Conservation (phyloP, 1,140 invertebrate species). For the Drosophila repleta region DNA sequence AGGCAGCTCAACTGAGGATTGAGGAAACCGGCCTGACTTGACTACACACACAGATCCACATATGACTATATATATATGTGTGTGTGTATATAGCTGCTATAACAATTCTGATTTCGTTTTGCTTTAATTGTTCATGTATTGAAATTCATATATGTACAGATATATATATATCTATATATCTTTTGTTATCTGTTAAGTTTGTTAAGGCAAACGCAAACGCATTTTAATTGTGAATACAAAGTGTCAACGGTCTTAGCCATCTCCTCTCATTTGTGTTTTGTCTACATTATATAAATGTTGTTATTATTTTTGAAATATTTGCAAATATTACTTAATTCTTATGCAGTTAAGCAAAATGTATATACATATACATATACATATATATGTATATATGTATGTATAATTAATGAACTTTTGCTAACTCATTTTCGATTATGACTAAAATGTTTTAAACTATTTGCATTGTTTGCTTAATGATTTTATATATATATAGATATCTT, state of each 20-base stretch:
- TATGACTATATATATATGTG: conserved; percentile 8
- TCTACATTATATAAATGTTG: conserved; percentile 9
- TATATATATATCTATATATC: conserved; percentile 20
- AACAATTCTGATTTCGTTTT: conserved; percentile 8
- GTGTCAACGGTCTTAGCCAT: conserved; percentile 17
- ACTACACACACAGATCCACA: neutral
- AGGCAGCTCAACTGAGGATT: conserved; percentile 58
- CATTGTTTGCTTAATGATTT: conserved; percentile 42
- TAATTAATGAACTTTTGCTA: conserved; percentile 18
- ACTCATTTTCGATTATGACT: conserved; percentile 20
- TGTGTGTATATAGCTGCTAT: conserved; percentile 2
- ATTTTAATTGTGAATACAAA: conserved; percentile 53
- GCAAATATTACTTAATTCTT: neutral
- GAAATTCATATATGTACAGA: too few relatives aligned
- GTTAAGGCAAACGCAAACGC: conserved; percentile 57
- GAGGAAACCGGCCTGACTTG: conserved; percentile 64
- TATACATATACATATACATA: neutral
- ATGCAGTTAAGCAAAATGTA: conserved; percentile 13
- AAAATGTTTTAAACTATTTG: conserved; percentile 31
- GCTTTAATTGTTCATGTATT: conserved; percentile 9
- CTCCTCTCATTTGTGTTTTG: neutral
- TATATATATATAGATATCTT: conserved; percentile 50
- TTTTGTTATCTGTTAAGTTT: conserved; percentile 12
- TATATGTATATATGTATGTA: conserved; percentile 10
- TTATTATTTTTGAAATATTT: neutral